Conservation (phyloP, 2,113 vertebrate genomes). For the Tor tambroides region DNA sequence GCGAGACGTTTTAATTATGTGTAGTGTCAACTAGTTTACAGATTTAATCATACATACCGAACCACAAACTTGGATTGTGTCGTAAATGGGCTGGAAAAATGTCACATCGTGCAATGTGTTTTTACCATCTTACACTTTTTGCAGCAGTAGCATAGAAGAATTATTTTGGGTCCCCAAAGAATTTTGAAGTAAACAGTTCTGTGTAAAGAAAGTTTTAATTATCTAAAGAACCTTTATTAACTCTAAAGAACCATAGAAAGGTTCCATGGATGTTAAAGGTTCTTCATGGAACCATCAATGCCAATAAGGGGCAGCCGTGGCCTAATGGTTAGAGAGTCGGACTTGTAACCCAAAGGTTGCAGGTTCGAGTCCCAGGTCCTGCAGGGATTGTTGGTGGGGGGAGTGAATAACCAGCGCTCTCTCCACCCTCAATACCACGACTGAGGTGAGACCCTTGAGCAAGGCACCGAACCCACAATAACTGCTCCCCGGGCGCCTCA, state of each 20-base stretch:
- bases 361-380: too few species aligned
- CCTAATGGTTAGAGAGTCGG: too few species aligned
- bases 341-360: too few species aligned
- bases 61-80: background rate
- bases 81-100: constrained; percentile 3
- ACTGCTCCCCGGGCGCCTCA: too few species aligned
- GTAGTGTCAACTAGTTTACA: constrained; percentile 84
- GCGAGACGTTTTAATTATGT: constrained; percentile 86
- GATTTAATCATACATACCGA: constrained; percentile 77
- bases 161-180: background rate
- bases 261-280: background rate
- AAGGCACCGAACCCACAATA: too few species aligned
- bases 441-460: too few species aligned
- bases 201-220: background rate
- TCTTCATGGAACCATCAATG: background rate
- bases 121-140: constrained; percentile 1
- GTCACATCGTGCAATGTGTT: too few species aligned
- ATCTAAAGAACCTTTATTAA: background rate
- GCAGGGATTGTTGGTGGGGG: too few species aligned
- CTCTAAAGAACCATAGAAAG: background rate
- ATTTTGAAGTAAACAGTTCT: background rate
- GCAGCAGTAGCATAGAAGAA: background rate
- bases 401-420: too few species aligned
- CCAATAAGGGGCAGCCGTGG: too few species aligned
- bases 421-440: too few species aligned